Base-by-base conservation (phyloP, 2,797 vertebrate genomes). In the Intellagama lesueurii region DNA sequence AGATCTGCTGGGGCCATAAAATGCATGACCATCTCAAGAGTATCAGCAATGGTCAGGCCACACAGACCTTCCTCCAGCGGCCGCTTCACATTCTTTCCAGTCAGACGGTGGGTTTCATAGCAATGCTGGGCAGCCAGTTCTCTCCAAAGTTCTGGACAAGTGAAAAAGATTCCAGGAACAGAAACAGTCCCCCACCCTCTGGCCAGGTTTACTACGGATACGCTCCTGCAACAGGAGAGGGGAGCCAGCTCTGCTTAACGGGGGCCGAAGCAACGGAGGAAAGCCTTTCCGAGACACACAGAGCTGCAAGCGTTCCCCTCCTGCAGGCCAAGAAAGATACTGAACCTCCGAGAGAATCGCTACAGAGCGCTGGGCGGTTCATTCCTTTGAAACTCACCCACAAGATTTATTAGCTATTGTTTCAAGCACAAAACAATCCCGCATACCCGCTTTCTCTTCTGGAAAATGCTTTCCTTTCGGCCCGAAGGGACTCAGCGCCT, bases 401-500 rank as follows among this genome's bases (percentile, higher is more conserved):
- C 73, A 87, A 44, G 72, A 82, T 83, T 90, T 87, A 47, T 80
- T 83, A 0, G 2, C 81, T 85, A 68, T 81, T 94, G 79, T 40
- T 89, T 79, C 77, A 66, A 64, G n/a, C 0, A 30, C 17, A 83
- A 78, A 88, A 93, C 77, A 7, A 30, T 35, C 35, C 24, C 24
- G 56, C 0, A n/a, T 81, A 72, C 24, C 0, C 87, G 78, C 87
- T 40, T 89, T 87, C 84, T 76, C 92, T 85, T 87, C 73, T 87
- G 90, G 92, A 91, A 94, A 89, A 86, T n/a, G 69, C 17, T 70
- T 60, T 69, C 60, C 64, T 32, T 84, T 4, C 12, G 24, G n/a
- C 44, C 81, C 3, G 1, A n/a, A 69, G 0, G 32, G 22, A 69
- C 30, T 52, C 3, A 5, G 24, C 7, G 47, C 40, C 32, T 77